These are phyloP conservation scores for Papilio polytes DNA, from an alignment of 1,140 invertebrate genomes.

Conservation along the genomic window DNA sequence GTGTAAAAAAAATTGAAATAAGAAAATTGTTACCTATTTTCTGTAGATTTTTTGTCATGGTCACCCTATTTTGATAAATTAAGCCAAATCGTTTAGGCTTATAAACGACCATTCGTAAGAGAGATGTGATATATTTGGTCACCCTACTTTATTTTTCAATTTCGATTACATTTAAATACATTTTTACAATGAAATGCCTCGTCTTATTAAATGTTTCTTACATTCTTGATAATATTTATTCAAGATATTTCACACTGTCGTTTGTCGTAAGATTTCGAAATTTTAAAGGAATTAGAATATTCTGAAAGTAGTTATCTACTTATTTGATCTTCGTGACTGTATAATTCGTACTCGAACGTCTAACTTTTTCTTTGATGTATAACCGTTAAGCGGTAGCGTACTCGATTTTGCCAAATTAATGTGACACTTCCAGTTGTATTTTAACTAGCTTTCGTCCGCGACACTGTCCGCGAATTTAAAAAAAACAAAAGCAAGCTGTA, in stretches of 20 bases:
- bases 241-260: background rate
- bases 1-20: background rate
- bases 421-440: conserved; percentile 4
- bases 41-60: background rate
- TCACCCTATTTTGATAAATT: background rate
- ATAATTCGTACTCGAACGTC: background rate
- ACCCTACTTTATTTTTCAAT: background rate
- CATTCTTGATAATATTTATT: background rate
- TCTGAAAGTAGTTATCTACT: conserved; percentile 24
- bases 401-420: conserved; percentile 2
- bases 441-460: too few relatives aligned
- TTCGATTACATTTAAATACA: background rate
- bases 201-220: background rate
- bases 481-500: too few relatives aligned
- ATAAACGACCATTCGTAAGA: too few relatives aligned
- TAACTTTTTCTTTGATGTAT: background rate
- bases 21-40: background rate
- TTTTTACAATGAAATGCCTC: background rate
- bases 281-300: background rate
- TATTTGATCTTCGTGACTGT: conserved; percentile 32
- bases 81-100: too few relatives aligned
- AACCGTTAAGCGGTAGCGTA: conserved; percentile 16
- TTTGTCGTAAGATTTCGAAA: conserved; percentile 1
- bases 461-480: too few relatives aligned
- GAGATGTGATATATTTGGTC: background rate